These are phyloP conservation scores for Setipinna tenuifilis DNA, from an alignment of 2,797 vertebrate species.

Conservation along the genomic window DNA sequence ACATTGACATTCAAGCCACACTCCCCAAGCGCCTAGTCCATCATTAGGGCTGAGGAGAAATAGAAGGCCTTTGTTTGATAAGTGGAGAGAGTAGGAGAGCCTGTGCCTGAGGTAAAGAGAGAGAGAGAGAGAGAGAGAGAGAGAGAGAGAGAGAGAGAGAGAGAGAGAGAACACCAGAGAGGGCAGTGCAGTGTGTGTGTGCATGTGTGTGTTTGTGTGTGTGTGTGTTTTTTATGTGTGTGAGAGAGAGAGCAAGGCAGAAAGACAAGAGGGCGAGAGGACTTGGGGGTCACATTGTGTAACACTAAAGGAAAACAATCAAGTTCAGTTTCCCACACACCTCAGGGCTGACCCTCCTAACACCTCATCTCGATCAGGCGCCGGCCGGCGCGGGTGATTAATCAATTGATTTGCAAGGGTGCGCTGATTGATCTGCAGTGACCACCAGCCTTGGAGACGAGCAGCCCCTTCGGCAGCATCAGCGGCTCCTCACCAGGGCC, in stretches of 20 bases:
- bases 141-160: constrained; percentile 31
- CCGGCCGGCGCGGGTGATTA: constrained; percentile 35
- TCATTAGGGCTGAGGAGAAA: constrained; percentile 54
- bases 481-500: constrained; percentile 9
- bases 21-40: constrained; percentile 47
- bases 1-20: constrained; percentile 61
- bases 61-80: constrained; percentile 53
- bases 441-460: constrained; percentile 35
- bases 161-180: neutral
- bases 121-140: constrained; percentile 22
- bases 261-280: constrained; percentile 21
- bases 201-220: too few relatives aligned
- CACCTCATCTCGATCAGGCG: constrained; percentile 34
- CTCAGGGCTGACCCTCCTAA: constrained; percentile 41
- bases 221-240: neutral
- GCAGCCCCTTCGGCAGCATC: constrained; percentile 45
- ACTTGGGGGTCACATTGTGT: constrained; percentile 42
- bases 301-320: constrained; percentile 52
- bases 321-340: constrained; percentile 40
- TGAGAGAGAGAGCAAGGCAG: neutral
- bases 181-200: neutral
- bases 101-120: neutral
- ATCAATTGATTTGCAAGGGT: constrained; percentile 54
- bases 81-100: constrained; percentile 41
- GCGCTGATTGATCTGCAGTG: constrained; percentile 37